Evolutionary conservation across 92 coral and sea anemone genomes (phyloP), one percentile per base, ranked within the genome.

Genomic region (Phymanthus crucifer): DNA sequence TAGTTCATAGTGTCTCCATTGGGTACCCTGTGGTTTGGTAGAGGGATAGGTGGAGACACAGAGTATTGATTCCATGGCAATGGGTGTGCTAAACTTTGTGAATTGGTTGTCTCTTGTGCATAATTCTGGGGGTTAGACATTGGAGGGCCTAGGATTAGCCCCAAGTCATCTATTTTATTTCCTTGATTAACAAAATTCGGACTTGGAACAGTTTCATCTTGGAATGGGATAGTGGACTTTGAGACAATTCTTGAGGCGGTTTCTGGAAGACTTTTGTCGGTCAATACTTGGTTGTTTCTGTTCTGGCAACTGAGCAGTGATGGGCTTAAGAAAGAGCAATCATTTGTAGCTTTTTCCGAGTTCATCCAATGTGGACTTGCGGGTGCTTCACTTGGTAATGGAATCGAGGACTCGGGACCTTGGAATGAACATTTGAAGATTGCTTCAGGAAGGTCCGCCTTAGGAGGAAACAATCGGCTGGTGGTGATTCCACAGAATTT

Each of bases 351-450:
- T 7, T 27, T 61, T 1, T 27, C 68, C 29, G 27, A 34, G 4
- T 61, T 61, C 32, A 54, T 54, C 3, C 8, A 61, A 27, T 61
- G 8, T 61, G 68, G 34, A 61, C 17, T 61, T 5, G 35, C 6
- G 6, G 8, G 1, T 26, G 27, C 13, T 61, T 61, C 68, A n/a
- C 29, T 17, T 29, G 26, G 68, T 13, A 61, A 61, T 27, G 68
- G 68, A 61, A 61, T 61, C 17, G 68, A 18, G 68, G 68, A 61
- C 68, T 61, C 29, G 34, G 68, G 68, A 61, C 68, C 29, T 27
- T 27, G 68, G 68, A 61, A 33, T 61, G 68, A 10, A 61, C 26
- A 61, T 10, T 61, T 18, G 9, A 61, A 29, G 18, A 24, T 61
- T 8, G 68, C 11, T 61, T 61, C 68, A 61, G 32, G 68, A 61